These are phyloP conservation scores for Ranitomeya variabilis DNA, from an alignment of 2,113 vertebrate species.

Conservation along the genomic window DNA sequence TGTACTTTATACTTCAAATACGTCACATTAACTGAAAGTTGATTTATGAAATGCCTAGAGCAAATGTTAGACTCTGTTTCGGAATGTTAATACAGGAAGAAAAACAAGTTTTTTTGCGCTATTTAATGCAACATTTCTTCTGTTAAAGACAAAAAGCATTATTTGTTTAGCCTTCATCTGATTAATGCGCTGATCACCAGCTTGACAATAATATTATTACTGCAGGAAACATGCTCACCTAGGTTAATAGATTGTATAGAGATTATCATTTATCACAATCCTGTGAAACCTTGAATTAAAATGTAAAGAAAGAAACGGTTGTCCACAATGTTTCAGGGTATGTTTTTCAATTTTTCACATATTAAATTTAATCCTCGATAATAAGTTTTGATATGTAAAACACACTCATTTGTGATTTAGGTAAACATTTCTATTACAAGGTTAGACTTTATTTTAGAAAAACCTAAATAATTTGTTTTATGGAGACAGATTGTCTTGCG, in stretches of 20 bases:
- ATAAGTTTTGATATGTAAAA: neutral
- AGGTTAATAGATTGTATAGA: conserved; percentile 24
- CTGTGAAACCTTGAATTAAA: conserved; percentile 27
- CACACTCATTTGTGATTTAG: neutral
- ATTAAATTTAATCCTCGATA: neutral
- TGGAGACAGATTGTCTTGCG: neutral
- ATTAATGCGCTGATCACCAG: conserved; percentile 39
- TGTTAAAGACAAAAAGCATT: conserved; percentile 2
- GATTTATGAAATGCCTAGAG: conserved; percentile 46
- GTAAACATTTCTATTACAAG: neutral
- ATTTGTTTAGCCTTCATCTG: conserved; percentile 47
- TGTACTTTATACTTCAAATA: conserved; percentile 6
- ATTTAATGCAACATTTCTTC: conserved; percentile 21
- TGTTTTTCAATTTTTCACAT: neutral
- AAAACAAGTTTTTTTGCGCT: conserved; percentile 16
- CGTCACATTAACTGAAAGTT: conserved; percentile 23
- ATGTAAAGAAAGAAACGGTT: neutral
- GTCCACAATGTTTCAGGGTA: too few species aligned
- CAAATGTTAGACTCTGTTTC: conserved; percentile 21
- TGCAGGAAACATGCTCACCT: conserved; percentile 7
- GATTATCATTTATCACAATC: conserved; percentile 35
- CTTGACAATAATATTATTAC: conserved; percentile 47
- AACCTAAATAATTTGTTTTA: neutral
- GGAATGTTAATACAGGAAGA: conserved; percentile 30
- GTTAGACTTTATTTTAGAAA: neutral